These are phyloP conservation scores for Tubiluchus corallicola DNA, from an alignment of 2,888 invertebrate genomes.

Conservation along the genomic window DNA sequence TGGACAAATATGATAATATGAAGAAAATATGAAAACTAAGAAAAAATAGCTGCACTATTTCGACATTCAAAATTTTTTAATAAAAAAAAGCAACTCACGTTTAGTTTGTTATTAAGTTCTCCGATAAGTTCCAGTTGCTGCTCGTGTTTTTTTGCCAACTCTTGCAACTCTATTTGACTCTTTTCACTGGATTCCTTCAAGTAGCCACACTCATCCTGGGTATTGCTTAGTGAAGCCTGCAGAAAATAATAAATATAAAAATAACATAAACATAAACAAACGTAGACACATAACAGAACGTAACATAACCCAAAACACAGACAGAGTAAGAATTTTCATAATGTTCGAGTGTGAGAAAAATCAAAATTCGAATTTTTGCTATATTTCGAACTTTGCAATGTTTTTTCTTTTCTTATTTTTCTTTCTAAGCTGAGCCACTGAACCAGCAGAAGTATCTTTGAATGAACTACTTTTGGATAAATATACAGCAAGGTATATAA, in stretches of 20 bases:
- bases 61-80: no score
- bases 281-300: not conserved
- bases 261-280: conserved; percentile 4
- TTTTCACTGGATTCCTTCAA: conserved; percentile 40
- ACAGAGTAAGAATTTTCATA: conserved; percentile 8
- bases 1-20: no score
- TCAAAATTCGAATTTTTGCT: no score
- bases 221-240: conserved; percentile 36
- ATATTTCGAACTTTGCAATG: no score
- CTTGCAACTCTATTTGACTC: conserved; percentile 40
- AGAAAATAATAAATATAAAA: conserved; percentile 11
- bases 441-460: no score
- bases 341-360: no score
- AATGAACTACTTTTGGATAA: no score
- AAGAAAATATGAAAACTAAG: no score
- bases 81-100: conserved; percentile 22
- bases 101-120: conserved; percentile 27
- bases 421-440: no score
- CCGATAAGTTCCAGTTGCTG: conserved; percentile 29
- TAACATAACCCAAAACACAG: not conserved
- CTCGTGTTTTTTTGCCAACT: conserved; percentile 30
- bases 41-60: no score
- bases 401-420: no score
- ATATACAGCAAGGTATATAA: no score
- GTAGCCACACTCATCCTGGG: conserved; percentile 49